Evolutionary conservation across 2,797 vertebrate genomes (phyloP).

Genomic region (Clarias platycephalus): DNA sequence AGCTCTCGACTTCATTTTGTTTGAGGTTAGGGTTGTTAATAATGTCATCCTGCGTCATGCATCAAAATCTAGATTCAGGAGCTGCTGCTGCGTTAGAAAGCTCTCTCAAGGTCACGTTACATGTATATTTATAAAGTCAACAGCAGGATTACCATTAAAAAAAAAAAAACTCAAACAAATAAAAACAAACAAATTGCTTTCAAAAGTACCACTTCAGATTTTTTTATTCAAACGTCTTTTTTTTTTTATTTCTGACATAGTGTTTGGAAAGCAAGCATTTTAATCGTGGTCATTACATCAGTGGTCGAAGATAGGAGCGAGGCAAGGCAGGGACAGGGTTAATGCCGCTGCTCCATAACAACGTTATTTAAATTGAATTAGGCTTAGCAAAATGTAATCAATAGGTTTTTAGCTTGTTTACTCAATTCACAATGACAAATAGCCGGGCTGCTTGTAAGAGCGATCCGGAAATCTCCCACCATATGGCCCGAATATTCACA

Average conservation of each 20-base stretch:
- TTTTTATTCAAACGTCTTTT: background rate
- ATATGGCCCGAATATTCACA: slow-evolving; percentile 35
- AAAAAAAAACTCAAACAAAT: background rate
- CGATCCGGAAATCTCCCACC: slow-evolving; percentile 43
- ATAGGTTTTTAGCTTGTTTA: slow-evolving; percentile 59
- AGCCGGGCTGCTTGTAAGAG: slow-evolving; percentile 40
- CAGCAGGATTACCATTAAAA: background rate
- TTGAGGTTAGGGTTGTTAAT: background rate
- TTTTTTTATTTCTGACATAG: background rate
- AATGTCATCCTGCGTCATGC: background rate
- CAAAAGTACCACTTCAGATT: slow-evolving; percentile 13
- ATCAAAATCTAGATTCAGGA: slow-evolving; percentile 7
- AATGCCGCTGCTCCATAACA: slow-evolving; percentile 54
- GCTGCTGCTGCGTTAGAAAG: background rate
- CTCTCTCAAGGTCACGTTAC: background rate
- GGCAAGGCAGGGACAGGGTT: slow-evolving; percentile 41
- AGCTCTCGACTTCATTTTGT: background rate
- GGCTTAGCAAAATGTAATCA: slow-evolving; percentile 58
- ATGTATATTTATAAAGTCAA: background rate
- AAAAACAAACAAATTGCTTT: background rate
- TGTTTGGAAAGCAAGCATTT: background rate
- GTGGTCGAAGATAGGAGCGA: slow-evolving; percentile 47
- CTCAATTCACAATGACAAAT: slow-evolving; percentile 54
- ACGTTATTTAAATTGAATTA: slow-evolving; percentile 60
- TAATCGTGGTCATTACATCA: slow-evolving; percentile 17